A percentile compares a stretch with the other conserved stretches of the same genome.
phyloP scores from a whole-genome alignment of 2,113 vertebrate genomes.

The Salminus brasiliensis region DNA sequence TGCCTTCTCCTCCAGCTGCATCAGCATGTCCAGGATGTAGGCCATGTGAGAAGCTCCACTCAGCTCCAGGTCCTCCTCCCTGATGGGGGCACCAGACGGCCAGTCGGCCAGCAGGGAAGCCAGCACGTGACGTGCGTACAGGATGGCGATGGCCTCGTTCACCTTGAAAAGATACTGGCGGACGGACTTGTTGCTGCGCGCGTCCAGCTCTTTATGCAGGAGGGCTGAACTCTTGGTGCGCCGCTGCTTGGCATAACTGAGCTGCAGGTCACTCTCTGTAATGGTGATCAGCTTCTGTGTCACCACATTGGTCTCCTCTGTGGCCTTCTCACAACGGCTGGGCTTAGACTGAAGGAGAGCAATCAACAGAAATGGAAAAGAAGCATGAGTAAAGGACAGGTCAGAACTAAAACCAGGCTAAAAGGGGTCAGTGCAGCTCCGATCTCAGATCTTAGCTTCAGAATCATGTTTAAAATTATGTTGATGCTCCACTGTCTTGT shows the following conservation, averaged over 20 bases:
- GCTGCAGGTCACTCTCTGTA: constrained; percentile 92
- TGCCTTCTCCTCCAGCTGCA: constrained; percentile 95
- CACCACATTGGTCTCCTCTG: constrained; percentile 86
- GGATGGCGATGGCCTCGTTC: constrained; percentile 91
- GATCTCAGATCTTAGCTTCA: too few relatives aligned
- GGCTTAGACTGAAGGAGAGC: constrained; percentile 82
- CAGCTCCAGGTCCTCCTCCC: constrained; percentile 89
- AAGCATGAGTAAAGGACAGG: neutral
- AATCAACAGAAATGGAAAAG: neutral
- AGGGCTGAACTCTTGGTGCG: constrained; percentile 92
- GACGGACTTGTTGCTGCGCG: constrained; percentile 86
- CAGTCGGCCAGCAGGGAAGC: constrained; percentile 89
- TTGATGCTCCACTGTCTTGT: too few relatives aligned
- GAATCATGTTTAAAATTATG: too few relatives aligned
- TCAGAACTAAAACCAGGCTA: neutral
- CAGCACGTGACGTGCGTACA: constrained; percentile 93
- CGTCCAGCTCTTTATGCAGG: constrained; percentile 93
- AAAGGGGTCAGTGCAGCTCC: too few relatives aligned
- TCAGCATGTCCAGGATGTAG: constrained; percentile 96
- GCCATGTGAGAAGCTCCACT: constrained; percentile 95
- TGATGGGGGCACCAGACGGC: constrained; percentile 82
- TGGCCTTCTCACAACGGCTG: constrained; percentile 85
- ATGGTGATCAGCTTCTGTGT: constrained; percentile 95
- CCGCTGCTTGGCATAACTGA: constrained; percentile 93
- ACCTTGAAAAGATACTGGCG: constrained; percentile 92